A percentile compares a stretch with the other conserved stretches of the same genome.
Evolutionary conservation across 2,888 invertebrate species (phyloP).

Genomic region (Achlya flavicornis): DNA sequence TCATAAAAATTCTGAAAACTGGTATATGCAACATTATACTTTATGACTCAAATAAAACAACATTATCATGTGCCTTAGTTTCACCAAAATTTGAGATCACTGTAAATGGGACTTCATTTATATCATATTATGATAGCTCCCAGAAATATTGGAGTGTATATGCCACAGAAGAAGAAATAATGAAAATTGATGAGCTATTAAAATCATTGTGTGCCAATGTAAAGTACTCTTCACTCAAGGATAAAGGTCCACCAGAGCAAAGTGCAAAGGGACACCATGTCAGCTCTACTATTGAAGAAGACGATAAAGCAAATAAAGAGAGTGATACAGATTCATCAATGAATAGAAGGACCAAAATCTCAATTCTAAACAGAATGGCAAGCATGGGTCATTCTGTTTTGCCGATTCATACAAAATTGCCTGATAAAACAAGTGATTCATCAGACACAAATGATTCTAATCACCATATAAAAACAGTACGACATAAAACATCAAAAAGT

Average conservation of each 20-base stretch:
- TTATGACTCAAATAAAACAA: constrained; percentile 69
- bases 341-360: constrained; percentile 66
- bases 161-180: constrained; percentile 55
- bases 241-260: constrained; percentile 40
- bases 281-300: constrained; percentile 20
- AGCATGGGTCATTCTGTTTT: constrained; percentile 74
- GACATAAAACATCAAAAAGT: constrained; percentile 59
- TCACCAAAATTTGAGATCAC: constrained; percentile 53
- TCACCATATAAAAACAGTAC: constrained; percentile 45
- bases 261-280: constrained; percentile 18
- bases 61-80: constrained; percentile 60
- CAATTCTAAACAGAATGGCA: constrained; percentile 73
- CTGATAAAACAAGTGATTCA: constrained; percentile 63
- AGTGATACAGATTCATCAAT: constrained; percentile 70
- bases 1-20: constrained; percentile 59
- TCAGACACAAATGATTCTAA: constrained; percentile 61
- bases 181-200: constrained; percentile 53
- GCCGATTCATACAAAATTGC: constrained; percentile 45
- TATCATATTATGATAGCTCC: constrained; percentile 68
- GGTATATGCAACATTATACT: constrained; percentile 59
- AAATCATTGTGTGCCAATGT: constrained; percentile 49
- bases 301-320: constrained; percentile 42
- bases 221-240: constrained; percentile 35
- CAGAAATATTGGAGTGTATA: constrained; percentile 70
- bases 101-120: constrained; percentile 56